Evolutionary conservation across 2,888 invertebrate species (phyloP).

Genomic region (Coremacera marginata): DNA sequence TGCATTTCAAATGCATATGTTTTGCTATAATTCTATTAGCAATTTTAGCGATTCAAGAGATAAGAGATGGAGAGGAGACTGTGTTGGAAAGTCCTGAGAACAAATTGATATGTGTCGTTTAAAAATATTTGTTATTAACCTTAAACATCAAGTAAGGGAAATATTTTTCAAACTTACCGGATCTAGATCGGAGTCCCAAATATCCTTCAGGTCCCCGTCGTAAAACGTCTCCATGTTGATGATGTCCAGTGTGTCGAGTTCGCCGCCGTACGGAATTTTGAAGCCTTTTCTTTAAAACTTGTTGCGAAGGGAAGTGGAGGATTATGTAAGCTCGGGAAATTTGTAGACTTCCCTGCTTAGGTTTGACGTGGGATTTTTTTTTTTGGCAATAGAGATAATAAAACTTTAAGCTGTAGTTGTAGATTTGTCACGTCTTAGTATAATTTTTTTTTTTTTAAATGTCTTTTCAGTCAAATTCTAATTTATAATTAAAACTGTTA

Average conservation of each 20-base stretch:
- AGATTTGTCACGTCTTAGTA: no score
- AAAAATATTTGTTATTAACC: no score
- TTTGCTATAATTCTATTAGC: background rate
- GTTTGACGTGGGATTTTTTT: no score
- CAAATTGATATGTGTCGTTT: no score
- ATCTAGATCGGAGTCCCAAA: constrained; percentile 87
- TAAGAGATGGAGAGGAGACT: no score
- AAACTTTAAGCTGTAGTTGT: no score
- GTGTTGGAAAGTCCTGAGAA: no score
- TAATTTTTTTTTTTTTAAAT: no score
- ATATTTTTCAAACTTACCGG: constrained; percentile 77
- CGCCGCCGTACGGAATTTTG: constrained; percentile 37
- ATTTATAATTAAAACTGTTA: no score
- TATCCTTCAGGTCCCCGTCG: constrained; percentile 83
- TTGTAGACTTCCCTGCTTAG: background rate
- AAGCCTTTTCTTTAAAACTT: constrained; percentile 10
- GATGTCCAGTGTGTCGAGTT: constrained; percentile 30
- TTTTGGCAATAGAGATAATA: no score
- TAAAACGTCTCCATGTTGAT: constrained; percentile 79
- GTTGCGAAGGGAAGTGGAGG: background rate
- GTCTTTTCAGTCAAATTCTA: no score
- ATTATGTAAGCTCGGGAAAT: background rate
- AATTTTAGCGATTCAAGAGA: background rate
- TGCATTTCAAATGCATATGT: background rate
- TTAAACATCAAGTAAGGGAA: no score